Evolutionary conservation across 2,113 vertebrate species (phyloP).

Genomic region (Chaetura pelagica): DNA sequence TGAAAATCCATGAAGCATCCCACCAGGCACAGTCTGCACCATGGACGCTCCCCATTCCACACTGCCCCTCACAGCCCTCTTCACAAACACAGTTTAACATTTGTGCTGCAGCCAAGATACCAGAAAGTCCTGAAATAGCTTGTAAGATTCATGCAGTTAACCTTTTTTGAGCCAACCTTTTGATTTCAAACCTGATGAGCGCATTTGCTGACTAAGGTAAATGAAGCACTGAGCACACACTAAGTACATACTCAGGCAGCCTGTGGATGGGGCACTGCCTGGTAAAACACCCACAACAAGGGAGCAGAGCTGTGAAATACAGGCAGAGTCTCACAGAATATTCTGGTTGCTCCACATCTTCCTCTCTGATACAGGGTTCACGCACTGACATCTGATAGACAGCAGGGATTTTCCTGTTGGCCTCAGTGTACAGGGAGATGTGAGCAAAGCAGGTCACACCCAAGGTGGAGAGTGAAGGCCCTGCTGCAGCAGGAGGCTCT

Average conservation of each 20-base stretch:
- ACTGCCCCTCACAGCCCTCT: not conserved
- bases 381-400: not conserved
- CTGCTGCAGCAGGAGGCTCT: too few relatives aligned
- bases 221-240: not conserved
- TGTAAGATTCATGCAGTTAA: not conserved
- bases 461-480: not conserved
- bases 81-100: not conserved
- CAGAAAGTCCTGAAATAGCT: not conserved
- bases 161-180: not conserved
- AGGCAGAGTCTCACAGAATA: not conserved
- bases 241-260: not conserved
- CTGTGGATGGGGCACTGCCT: not conserved
- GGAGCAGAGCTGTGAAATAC: not conserved
- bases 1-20: not conserved
- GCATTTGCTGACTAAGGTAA: not conserved
- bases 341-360: not conserved
- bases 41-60: accelerated
- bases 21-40: not conserved
- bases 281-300: not conserved
- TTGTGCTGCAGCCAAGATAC: not conserved
- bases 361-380: not conserved
- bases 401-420: not conserved
- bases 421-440: not conserved
- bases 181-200: not conserved
- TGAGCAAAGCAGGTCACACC: not conserved